Base-by-base conservation (phyloP, 2,113 vertebrate species). In the Xiphophorus hellerii region DNA sequence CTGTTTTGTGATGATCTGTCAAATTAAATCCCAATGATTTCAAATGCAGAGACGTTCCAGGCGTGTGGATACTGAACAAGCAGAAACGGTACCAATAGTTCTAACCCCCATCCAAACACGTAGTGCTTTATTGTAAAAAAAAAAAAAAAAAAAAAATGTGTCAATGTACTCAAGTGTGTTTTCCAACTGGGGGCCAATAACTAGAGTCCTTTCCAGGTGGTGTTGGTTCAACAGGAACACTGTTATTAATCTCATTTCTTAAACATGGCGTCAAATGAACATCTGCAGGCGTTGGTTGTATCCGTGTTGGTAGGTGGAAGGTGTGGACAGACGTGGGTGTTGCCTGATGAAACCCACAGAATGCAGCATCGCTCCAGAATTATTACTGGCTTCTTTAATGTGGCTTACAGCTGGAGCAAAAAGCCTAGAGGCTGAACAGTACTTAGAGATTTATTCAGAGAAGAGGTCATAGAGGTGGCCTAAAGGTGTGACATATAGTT, bases 201-300 rank as follows among this genome's bases (percentile, higher is more conserved):
- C 27, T 2, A 29, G 44, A 48, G 39, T 8, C 4, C n/a, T 31
- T 82, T 39, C 33, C 81, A 88, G 81, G 79, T 84, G 86, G 79
- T 25, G 67, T 71, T n/a, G 69, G 62, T 82, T 48, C 54, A 87
- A 66, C 66, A 71, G 61, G 69, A 80, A 74, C 62, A 62, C 81
- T 85, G 15, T 20, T 77, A 92, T 93, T 89, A 89, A 91, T 93
- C 85, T 82, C 3, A 92, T 93, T 91, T 90, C 71, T 85, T 87
- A 72, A 87, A 88, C 39, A 17, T 65, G 29, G 42, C 33, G 5
- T 88, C 77, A 90, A 91, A 90, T 86, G 75, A 90, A 77, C 91
- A 89, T 86, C 91, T 89, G 90, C 80, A 74, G 76, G 61, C 71
- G 70, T 88, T 89, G 81, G 69, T 80, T 77, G 75, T 77, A 44